Conservation (phyloP, 2,888 invertebrate species). For the Salpingus planirostris region DNA sequence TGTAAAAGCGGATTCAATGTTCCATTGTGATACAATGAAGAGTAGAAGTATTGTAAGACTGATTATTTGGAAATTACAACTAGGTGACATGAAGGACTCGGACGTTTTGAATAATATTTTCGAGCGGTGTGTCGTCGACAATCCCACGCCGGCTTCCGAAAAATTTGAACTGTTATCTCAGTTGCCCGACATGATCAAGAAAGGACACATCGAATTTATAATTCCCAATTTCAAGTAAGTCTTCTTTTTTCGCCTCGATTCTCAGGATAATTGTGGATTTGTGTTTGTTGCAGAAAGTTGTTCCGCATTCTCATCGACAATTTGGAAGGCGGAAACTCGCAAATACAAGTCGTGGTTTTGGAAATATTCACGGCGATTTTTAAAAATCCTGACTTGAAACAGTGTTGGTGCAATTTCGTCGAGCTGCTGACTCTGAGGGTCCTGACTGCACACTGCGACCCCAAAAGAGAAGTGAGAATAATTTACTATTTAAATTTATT, state of each 20-base stretch:
- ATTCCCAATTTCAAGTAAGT: constrained; percentile 45
- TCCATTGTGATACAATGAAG: no score
- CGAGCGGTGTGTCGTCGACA: constrained; percentile 34
- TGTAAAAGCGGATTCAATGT: no score
- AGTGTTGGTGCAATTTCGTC: constrained; percentile 78
- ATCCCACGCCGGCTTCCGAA: constrained; percentile 33
- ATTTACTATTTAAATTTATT: no score
- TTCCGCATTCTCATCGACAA: constrained; percentile 72
- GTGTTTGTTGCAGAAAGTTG: constrained; percentile 48
- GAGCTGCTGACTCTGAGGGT: constrained; percentile 87
- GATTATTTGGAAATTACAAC: no score
- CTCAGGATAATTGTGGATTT: constrained; percentile 6
- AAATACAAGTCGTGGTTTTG: constrained; percentile 67
- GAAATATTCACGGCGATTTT: constrained; percentile 79
- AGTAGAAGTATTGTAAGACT: no score
- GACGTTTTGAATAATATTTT: constrained; percentile 42
- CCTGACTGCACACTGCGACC: constrained; percentile 71
- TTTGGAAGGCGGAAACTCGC: constrained; percentile 47
- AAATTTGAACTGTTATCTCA: constrained; percentile 38
- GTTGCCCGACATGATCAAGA: constrained; percentile 43
- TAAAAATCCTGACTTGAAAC: constrained; percentile 63
- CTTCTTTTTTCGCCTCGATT: neutral
- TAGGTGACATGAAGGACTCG: constrained; percentile 26
- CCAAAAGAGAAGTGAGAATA: constrained; percentile 56
- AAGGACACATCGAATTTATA: constrained; percentile 44